phyloP scores from a whole-genome alignment of 2,888 invertebrate genomes.

The Tetanocera ferruginea region DNA sequence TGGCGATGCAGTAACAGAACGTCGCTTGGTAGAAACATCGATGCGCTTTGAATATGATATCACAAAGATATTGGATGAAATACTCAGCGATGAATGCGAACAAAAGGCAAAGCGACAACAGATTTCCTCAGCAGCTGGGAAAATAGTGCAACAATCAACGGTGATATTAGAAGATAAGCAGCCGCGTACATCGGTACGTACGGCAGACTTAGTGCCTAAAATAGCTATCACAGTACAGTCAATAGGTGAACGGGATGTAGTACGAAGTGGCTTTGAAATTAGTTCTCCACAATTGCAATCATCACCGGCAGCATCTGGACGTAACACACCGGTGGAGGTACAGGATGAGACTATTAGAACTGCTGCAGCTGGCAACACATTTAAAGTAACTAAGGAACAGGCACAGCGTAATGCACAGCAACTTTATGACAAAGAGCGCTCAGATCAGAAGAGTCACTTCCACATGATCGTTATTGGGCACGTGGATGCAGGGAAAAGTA shows the following conservation, averaged over 20 bases:
- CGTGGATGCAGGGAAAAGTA: constrained; percentile 77
- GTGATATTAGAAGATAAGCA: constrained; percentile 29
- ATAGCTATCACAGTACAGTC: constrained; percentile 46
- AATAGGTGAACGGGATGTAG: constrained; percentile 55
- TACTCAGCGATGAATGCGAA: constrained; percentile 73
- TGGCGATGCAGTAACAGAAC: constrained; percentile 82
- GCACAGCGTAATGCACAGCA: constrained; percentile 71
- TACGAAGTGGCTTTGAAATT: constrained; percentile 64
- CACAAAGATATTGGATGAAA: constrained; percentile 79
- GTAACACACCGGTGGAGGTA: constrained; percentile 71
- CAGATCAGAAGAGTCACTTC: constrained; percentile 85
- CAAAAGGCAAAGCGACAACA: constrained; percentile 50
- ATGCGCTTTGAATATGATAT: constrained; percentile 81
- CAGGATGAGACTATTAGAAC: constrained; percentile 53
- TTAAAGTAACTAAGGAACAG: constrained; percentile 64
- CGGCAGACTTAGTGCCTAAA: constrained; percentile 14
- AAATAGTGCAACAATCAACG: constrained; percentile 57
- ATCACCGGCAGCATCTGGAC: constrained; percentile 77
- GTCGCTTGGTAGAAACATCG: constrained; percentile 79
- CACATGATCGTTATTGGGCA: constrained; percentile 96
- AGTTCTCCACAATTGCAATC: constrained; percentile 78
- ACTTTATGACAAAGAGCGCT: constrained; percentile 81
- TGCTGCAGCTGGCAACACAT: constrained; percentile 46
- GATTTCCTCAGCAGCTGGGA: constrained; percentile 53
- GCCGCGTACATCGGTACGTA: constrained; percentile 21